Base-by-base conservation (phyloP, 2,113 vertebrate genomes). In the Garra rufa region DNA sequence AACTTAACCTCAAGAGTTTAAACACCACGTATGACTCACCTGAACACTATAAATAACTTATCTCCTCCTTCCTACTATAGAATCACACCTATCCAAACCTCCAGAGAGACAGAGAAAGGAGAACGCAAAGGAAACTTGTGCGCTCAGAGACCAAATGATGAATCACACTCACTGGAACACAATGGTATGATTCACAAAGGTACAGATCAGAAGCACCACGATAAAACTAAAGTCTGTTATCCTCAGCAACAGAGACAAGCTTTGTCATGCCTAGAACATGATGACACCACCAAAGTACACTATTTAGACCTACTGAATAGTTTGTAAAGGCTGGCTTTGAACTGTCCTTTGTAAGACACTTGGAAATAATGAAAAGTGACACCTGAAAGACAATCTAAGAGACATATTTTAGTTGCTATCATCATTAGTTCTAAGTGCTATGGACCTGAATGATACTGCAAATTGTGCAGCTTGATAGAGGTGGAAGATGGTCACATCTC, bases 1-100 rank as follows among this genome's bases (percentile, higher is more conserved):
- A 78, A 78, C n/a, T 41, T 9, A 59, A 41, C 52, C 21, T 59
- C 13, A 41, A 59, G 76, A 78, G 76, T 59, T 78, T 78, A 44
- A 78, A 63, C 76, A 63, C 30, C n/a, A 79, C 1, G 11, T 24
- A 44, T 26, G 55, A 79, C 38, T 79, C 76, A 79, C 3, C 38
- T 44, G 7, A 63, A 3, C 0, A 11, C 38, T 24, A 44, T 26
- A 61, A 61, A 77, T 77, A 55, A 59, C 21, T n/a, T 77, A 26
- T 44, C 38, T 19, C 34, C 28, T 76, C 34, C n/a, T 59, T 38
- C 57, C 44, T 63, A 10, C 76, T 28, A 78, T 26, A 41, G 30
- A 79, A 46, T 79, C 76, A 63, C 38, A 79, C n/a, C 76, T 26
- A 43, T 61, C 13, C 44, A 59, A 26, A 44, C 34, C 41, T 63